These are phyloP conservation scores for Catocala fraxini DNA, from an alignment of 2,888 invertebrate genomes.

Conservation along the genomic window DNA sequence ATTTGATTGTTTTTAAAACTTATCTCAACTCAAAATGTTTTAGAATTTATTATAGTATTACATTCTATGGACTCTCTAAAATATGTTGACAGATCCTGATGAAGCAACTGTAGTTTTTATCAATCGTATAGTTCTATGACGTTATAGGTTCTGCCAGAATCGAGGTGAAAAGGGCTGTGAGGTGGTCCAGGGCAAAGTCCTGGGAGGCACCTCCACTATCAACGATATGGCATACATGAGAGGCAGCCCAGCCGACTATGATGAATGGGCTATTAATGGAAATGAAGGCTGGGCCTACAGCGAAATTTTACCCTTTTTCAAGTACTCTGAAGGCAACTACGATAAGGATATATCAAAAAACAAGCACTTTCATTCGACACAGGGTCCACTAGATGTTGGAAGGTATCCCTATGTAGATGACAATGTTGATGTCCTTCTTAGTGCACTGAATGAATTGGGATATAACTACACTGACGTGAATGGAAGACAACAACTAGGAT, in stretches of 20 bases:
- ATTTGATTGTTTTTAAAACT: too few species aligned
- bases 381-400: slow-evolving; percentile 81
- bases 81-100: slow-evolving; percentile 34
- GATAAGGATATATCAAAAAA: slow-evolving; percentile 81
- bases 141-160: slow-evolving; percentile 79
- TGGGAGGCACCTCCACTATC: slow-evolving; percentile 79
- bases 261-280: slow-evolving; percentile 79
- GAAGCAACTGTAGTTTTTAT: slow-evolving; percentile 53
- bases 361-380: slow-evolving; percentile 77
- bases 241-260: slow-evolving; percentile 81
- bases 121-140: slow-evolving; percentile 56
- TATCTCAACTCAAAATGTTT: too few species aligned
- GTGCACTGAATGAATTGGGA: slow-evolving; percentile 79
- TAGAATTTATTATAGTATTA: not conserved
- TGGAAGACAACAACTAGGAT: slow-evolving; percentile 78
- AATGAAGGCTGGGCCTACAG: slow-evolving; percentile 80
- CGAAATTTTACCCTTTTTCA: slow-evolving; percentile 78
- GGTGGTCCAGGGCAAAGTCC: slow-evolving; percentile 77
- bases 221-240: slow-evolving; percentile 83
- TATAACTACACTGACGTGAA: slow-evolving; percentile 82
- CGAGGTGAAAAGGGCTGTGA: slow-evolving; percentile 72
- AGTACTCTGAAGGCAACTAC: slow-evolving; percentile 83
- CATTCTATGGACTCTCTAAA: not conserved
- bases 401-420: slow-evolving; percentile 79
- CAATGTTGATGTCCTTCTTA: slow-evolving; percentile 77